phyloP scores from a whole-genome alignment of 2,113 vertebrate species.

The Jacana jacana region DNA sequence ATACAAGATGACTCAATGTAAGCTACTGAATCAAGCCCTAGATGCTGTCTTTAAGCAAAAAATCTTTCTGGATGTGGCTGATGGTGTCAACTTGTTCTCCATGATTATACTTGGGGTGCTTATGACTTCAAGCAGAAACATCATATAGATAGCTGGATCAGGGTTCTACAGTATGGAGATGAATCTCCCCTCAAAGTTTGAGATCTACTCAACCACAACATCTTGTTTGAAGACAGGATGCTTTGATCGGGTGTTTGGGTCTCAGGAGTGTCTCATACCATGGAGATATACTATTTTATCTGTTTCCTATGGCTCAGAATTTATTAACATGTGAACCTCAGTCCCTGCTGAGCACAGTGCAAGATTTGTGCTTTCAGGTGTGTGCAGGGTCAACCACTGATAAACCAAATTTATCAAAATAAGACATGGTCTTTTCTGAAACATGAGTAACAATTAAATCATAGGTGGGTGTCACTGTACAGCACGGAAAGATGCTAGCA shows the following conservation, averaged over 20 bases:
- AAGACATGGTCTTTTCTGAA: background rate
- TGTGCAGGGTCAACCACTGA: background rate
- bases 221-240: background rate
- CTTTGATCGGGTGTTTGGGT: background rate
- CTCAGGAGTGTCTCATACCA: background rate
- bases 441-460: background rate
- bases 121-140: background rate
- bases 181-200: background rate
- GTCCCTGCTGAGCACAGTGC: background rate
- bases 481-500: background rate
- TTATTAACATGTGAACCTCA: background rate
- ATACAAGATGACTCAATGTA: rapidly evolving
- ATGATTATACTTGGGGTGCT: background rate
- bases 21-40: background rate
- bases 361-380: background rate
- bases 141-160: background rate
- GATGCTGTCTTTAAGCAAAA: background rate
- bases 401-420: background rate
- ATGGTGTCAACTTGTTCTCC: background rate
- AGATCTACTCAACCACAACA: background rate
- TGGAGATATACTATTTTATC: background rate
- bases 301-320: background rate
- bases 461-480: background rate
- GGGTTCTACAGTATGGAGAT: background rate
- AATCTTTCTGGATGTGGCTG: background rate